Conservation (phyloP, 2,888 invertebrate species). For the Craniophora ligustri region DNA sequence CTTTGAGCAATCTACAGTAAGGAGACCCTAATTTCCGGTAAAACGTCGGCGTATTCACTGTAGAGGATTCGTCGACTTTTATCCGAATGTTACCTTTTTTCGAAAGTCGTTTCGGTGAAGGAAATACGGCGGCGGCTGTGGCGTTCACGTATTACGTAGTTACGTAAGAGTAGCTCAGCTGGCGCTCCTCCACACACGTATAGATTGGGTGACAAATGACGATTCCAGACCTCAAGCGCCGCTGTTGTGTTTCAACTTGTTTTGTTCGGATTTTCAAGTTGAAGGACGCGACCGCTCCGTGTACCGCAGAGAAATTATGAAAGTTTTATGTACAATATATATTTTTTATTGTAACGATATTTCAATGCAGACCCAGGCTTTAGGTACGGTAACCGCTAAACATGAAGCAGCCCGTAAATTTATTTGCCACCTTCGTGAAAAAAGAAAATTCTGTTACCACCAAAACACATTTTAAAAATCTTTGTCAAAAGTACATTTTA, state of each 20-base stretch:
- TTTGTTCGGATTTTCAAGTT: constrained; percentile 19
- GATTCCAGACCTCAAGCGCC: constrained; percentile 6
- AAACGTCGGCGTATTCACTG: constrained; percentile 47
- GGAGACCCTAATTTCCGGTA: constrained; percentile 56
- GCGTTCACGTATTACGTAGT: constrained; percentile 7
- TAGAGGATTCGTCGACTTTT: constrained; percentile 25
- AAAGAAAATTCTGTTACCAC: no score
- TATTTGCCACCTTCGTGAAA: no score
- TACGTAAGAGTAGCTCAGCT: constrained; percentile 22
- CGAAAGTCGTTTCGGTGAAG: constrained; percentile 36
- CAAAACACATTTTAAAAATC: no score
- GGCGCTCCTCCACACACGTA: constrained; percentile 9
- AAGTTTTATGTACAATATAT: not conserved
- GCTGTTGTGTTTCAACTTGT: constrained; percentile 29
- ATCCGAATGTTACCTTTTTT: constrained; percentile 31
- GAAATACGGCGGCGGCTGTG: constrained; percentile 31
- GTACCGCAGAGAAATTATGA: not conserved
- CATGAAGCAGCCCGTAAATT: no score
- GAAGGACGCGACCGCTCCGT: constrained; percentile 4
- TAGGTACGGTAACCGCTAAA: no score
- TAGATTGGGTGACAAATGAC: constrained; percentile 43
- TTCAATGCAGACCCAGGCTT: no score
- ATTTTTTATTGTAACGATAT: no score
- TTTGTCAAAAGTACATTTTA: no score
- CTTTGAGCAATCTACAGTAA: constrained; percentile 59